Evolutionary conservation across 2,888 invertebrate species (phyloP).

Genomic region (Amiota mariae): DNA sequence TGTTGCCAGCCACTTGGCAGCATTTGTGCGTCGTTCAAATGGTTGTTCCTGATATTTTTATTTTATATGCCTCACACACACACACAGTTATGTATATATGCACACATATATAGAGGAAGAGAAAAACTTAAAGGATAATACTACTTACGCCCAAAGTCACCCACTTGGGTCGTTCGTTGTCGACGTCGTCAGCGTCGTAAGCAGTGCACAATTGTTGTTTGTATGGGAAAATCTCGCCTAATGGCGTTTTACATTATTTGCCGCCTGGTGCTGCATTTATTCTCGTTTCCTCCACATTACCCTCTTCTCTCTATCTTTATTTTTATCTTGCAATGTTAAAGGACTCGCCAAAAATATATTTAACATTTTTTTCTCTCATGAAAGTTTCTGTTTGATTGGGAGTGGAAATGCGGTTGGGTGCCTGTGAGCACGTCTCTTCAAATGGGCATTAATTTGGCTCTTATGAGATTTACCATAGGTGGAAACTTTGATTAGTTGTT

Average conservation of each 20-base stretch:
- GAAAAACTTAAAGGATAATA: conserved; percentile 33
- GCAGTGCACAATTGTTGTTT: conserved; percentile 69
- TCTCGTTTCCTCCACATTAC: neutral
- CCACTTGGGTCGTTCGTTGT: conserved; percentile 23
- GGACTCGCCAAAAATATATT: conserved; percentile 38
- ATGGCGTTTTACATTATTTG: conserved; percentile 72
- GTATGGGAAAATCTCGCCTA: conserved; percentile 72
- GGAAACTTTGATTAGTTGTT: too few species aligned
- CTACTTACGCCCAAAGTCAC: conserved; percentile 16
- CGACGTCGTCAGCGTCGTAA: conserved; percentile 33
- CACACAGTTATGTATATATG: neutral
- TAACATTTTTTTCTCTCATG: neutral
- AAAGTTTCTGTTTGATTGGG: too few species aligned
- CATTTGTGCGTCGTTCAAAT: conserved; percentile 55
- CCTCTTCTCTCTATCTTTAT: conserved; percentile 25
- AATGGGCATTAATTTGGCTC: conserved; percentile 1
- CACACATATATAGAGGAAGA: conserved; percentile 15
- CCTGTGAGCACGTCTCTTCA: neutral
- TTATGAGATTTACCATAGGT: neutral
- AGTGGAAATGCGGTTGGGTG: too few species aligned
- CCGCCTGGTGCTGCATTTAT: conserved; percentile 67
- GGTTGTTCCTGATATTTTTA: conserved; percentile 60
- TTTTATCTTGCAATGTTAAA: conserved; percentile 32
- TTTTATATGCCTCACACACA: conserved; percentile 18
- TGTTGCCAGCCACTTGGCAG: conserved; percentile 61